Evolutionary conservation across 2,113 vertebrate species (phyloP), one percentile per base, ranked within the genome.

Genomic region (Halichoerus grypus): DNA sequence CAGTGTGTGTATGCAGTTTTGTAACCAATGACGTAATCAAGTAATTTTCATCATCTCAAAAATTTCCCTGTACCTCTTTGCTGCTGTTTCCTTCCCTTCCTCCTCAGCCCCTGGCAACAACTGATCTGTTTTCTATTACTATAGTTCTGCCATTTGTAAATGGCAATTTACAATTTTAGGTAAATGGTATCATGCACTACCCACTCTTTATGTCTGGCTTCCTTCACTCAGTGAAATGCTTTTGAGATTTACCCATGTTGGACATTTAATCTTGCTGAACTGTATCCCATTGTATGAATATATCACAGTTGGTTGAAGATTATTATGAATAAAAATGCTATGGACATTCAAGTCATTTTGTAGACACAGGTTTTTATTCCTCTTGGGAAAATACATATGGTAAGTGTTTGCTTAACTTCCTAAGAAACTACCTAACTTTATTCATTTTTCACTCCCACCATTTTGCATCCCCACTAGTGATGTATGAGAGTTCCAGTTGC

Each of bases 261-360:
- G 28, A 76, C 31, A 15, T 14, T 3, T 39, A n/a, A 11, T 51
- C 14, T 57, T 80, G 24, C 6, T 28, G 7, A 72, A 65, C 28
- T 71, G 3, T 51, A 80, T 39, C 46, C 53, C 63, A 49, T 22
- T 63, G 2, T 46, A 49, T 15, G 10, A 13, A 8, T 57, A 72
- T 57, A 33, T 33, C 22, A 63, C n/a, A 72, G 21, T 36, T 46
- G 16, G 22, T 26, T 84, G 49, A 77, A 51, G 31, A n/a, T 74
- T 89, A 63, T 92, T 79, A 72, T 63, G 22, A 89, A 55, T 71
- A 67, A 69, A 95, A 92, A 61, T 49, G 31, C 18, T 89, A 71
- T 84, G 42, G 57, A n/a, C 7, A 83, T 63, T 71, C 42, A 46
- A 46, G 67, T 85, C 55, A 81, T 80, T 92, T 33, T 81, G 55